Evolutionary conservation across 2,797 vertebrate species (phyloP).

Genomic region (Lateolabrax maculatus): DNA sequence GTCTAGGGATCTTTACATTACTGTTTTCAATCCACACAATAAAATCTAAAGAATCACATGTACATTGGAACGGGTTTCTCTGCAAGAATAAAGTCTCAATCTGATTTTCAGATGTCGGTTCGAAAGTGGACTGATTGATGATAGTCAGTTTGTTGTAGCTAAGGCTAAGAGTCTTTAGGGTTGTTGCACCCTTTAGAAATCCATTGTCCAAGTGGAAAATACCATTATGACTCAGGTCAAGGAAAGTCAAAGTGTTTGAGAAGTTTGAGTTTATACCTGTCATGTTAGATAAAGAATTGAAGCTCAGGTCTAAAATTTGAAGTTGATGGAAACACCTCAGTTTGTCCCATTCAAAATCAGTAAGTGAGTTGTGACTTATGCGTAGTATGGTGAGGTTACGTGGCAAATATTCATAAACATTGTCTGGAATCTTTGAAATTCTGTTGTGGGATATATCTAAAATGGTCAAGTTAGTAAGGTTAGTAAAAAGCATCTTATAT

Average conservation of each 20-base stretch:
- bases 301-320: constrained; percentile 80
- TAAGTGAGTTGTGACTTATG: constrained; percentile 76
- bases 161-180: constrained; percentile 80
- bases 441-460: constrained; percentile 86
- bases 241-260: constrained; percentile 72
- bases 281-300: constrained; percentile 79
- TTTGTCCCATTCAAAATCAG: constrained; percentile 79
- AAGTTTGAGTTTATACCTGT: constrained; percentile 58
- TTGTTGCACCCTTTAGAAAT: constrained; percentile 70
- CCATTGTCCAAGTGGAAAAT: constrained; percentile 78
- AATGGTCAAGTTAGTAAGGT: constrained; percentile 79
- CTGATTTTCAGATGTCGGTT: constrained; percentile 39
- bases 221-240: constrained; percentile 82
- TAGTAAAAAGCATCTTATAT: constrained; percentile 79
- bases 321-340: constrained; percentile 77
- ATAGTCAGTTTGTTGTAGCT: constrained; percentile 80
- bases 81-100: constrained; percentile 77
- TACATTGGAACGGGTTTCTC: constrained; percentile 86
- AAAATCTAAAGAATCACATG: constrained; percentile 84
- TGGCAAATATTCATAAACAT: constrained; percentile 78
- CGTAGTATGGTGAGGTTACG: constrained; percentile 73
- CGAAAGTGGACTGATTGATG: constrained; percentile 83
- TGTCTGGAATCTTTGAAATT: constrained; percentile 69
- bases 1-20: constrained; percentile 72
- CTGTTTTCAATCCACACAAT: constrained; percentile 83